Base-by-base conservation (phyloP, 1,140 invertebrate species). In the Anagrus nilaparvatae region DNA sequence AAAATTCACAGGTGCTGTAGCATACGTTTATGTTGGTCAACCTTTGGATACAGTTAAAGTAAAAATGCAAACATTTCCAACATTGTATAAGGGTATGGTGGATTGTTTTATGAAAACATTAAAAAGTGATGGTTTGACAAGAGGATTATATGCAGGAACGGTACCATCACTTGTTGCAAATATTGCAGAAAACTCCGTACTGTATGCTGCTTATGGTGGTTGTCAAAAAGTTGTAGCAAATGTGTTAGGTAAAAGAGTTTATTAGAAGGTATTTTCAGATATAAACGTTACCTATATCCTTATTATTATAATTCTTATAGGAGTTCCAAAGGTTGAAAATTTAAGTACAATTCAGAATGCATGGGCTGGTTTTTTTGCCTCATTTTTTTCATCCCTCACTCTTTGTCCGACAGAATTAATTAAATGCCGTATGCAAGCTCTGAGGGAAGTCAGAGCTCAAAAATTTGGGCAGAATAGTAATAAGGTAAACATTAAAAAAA, bases 41-140 rank as follows among this genome's bases (percentile, higher is more conserved):
- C 94, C 96, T 2, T 63, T 99, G 47, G 96, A 99, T 58, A 99
- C 92, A 9, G 80, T 96, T 0, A 96, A 97, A 76, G 93, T 97
- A n/a, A 98, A 99, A 69, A 89, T 98, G 84, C 95, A 99, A 70
- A 94, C 95, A 34, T 98, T 97, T 63, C 95, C 95, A 3, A 65
- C 76, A 8, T 52, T 91, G n/a, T 97, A 98, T 59, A 78, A 74
- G 46, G 81, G 81, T 52, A 93, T 93, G 79, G 66, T 78, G 18
- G 63, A 86, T 53, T 99, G 96, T 67, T 85, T 97, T 52, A 67
- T 76, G 46, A 72, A 76, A 57, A 91, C 87, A 2, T 72, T 87
- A 21, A 72, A 59, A 43, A 76, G 75, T 49, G 87, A 91, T 67
- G 87, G 87, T 14, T 58, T 91, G 31, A 50, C 69, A 12, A 70